These are phyloP conservation scores for Coleophora deauratella DNA, from an alignment of 2,888 invertebrate genomes.

Conservation along the genomic window DNA sequence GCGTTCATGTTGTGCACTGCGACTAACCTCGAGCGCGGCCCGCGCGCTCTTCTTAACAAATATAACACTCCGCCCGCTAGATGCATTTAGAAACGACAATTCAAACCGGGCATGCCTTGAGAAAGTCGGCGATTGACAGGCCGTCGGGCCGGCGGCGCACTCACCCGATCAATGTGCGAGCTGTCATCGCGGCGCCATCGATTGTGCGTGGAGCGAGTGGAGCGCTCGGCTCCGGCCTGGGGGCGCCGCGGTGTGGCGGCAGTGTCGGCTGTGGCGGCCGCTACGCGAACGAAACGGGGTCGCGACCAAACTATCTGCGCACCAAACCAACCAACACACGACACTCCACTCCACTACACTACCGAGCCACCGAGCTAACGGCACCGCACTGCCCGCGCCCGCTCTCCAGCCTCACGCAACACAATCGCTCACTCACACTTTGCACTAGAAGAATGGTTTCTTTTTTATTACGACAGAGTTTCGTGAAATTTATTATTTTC, in stretches of 20 bases:
- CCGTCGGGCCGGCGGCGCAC: slow-evolving; percentile 20
- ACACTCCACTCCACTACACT: slow-evolving; percentile 5
- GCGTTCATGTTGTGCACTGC: too few relatives aligned
- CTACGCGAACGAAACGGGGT: slow-evolving; percentile 51
- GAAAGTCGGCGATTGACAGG: slow-evolving; percentile 4
- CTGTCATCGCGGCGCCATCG: slow-evolving; percentile 52
- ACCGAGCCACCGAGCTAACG: neutral
- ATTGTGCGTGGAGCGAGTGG: slow-evolving; percentile 24
- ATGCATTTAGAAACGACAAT: too few relatives aligned
- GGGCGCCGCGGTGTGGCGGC: slow-evolving; percentile 47
- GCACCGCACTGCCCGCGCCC: too few relatives aligned
- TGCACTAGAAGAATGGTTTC: neutral
- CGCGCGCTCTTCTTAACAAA: too few relatives aligned
- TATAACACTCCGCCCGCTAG: too few relatives aligned
- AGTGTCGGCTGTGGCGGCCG: slow-evolving; percentile 37
- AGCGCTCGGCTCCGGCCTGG: slow-evolving; percentile 29
- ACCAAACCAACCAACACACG: slow-evolving; percentile 22
- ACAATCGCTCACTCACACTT: slow-evolving; percentile 12
- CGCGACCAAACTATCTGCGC: slow-evolving; percentile 41
- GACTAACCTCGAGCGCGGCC: slow-evolving; percentile 4
- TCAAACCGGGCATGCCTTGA: too few relatives aligned
- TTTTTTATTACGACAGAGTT: neutral
- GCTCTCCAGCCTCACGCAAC: too few relatives aligned
- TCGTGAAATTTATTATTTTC: slow-evolving; percentile 17
- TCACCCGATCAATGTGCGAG: slow-evolving; percentile 66